phyloP scores from a whole-genome alignment of 2,113 vertebrate species.

The Sylvicapra grimmia region DNA sequence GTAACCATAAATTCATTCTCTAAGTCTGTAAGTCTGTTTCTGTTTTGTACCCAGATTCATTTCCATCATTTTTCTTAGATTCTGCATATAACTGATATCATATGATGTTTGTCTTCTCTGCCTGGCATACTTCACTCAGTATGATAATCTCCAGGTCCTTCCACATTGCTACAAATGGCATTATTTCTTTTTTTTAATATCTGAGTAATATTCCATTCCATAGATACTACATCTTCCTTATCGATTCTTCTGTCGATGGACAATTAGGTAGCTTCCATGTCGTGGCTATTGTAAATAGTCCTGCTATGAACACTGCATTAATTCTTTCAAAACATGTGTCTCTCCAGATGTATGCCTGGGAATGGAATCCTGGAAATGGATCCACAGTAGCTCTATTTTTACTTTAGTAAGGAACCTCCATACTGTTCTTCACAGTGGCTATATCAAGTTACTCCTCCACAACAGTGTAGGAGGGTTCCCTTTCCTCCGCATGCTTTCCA shows the following conservation, averaged over 20 bases:
- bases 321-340: not conserved
- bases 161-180: not conserved
- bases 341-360: not conserved
- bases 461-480: not conserved
- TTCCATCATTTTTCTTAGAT: not conserved
- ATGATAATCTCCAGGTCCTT: not conserved
- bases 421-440: not conserved
- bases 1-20: not conserved
- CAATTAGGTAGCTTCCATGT: not conserved
- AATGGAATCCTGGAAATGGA: not conserved
- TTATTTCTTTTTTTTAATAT: not conserved
- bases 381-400: not conserved
- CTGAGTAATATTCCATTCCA: not conserved
- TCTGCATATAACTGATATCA: not conserved
- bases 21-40: not conserved
- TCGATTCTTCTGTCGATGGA: not conserved
- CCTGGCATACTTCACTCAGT: not conserved
- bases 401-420: not conserved
- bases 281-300: not conserved
- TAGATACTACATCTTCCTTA: not conserved
- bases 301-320: not conserved
- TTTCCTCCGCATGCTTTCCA: not conserved
- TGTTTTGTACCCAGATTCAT: not conserved
- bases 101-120: not conserved
- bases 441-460: not conserved